Base-by-base conservation (phyloP, 2,888 invertebrate species). In the Neoscelio sp. region DNA sequence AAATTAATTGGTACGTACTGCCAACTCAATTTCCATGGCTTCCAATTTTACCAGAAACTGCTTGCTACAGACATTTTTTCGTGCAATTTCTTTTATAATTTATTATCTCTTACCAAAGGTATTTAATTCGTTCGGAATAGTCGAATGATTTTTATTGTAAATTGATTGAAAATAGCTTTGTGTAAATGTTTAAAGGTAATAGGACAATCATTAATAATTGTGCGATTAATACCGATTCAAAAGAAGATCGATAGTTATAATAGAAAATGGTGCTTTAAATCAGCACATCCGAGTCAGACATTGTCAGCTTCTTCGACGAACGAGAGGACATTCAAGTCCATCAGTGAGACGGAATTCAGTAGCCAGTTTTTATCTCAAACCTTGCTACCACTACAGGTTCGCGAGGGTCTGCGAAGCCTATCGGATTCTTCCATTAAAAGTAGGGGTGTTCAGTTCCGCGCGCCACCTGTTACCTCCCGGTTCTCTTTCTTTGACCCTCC, bases 391-490 rank as follows among this genome's bases (percentile, higher is more conserved):
- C 70, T 60, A 64, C 73, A 77, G 70, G 48, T 40, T 56, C 50
- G 44, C 7, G 64, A 28, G 33, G 62, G 64, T 68, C 71, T 62
- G 23, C 70, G 48, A 56, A 77, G 70, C 50, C 78, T 52, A 74
- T 54, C 64, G 67, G 54, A 76, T 56, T 78, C 68, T 42, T 67
- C 58, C 67, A 62, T 68, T 44, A 64, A 84, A 80, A 60, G 82
- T 82, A 85, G 84, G 85, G 82, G 82, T 87, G 86, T 86, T 88
- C 86, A 86, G 86, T 86, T 87, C 86, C 88, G 87, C 86, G 86
- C 86, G 85, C 87, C 88, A 88, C 87, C 88, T 89, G 87, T 88
- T 88, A 87, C 84, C 85, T 85, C 83, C 83, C 79, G 81, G 77
- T 78, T 77, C 82, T 79, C 81, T 79, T 83, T 78, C 81, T 65